Conservation (phyloP, 2,888 invertebrate genomes). For the Xestia ashworthii region DNA sequence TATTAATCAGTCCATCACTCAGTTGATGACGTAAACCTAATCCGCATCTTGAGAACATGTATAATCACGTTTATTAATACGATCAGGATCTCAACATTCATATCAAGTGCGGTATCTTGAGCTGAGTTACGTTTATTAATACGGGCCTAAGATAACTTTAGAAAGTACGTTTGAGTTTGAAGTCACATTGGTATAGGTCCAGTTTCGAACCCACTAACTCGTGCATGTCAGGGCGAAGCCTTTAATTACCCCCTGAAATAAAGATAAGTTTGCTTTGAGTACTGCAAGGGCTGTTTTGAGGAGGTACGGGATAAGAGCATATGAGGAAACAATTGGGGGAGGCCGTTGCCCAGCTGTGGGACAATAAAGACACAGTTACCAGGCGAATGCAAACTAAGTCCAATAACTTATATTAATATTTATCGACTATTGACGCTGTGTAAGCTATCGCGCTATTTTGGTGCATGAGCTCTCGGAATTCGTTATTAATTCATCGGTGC, state of each 20-base stretch:
- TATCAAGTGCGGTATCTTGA: no score
- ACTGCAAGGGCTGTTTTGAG: neutral
- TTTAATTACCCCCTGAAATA: neutral
- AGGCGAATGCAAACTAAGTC: neutral
- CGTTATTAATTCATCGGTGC: conserved; percentile 40
- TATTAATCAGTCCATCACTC: no score
- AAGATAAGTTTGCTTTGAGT: neutral
- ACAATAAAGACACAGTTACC: neutral
- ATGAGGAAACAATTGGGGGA: no score
- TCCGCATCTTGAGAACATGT: no score
- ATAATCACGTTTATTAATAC: no score
- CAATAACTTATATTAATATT: neutral
- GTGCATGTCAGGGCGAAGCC: neutral
- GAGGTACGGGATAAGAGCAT: no score
- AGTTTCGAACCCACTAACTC: neutral
- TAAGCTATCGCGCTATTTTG: conserved; percentile 31
- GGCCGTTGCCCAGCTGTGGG: no score
- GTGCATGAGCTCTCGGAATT: conserved; percentile 16
- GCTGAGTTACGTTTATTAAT: no score
- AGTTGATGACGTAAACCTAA: no score
- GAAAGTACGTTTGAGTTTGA: neutral
- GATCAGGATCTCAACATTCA: no score
- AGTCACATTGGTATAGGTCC: neutral
- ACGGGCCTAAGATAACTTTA: neutral
- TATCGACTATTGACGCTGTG: conserved; percentile 6